Conservation (phyloP, 2,888 invertebrate genomes). For the Ferdinandea cuprea region DNA sequence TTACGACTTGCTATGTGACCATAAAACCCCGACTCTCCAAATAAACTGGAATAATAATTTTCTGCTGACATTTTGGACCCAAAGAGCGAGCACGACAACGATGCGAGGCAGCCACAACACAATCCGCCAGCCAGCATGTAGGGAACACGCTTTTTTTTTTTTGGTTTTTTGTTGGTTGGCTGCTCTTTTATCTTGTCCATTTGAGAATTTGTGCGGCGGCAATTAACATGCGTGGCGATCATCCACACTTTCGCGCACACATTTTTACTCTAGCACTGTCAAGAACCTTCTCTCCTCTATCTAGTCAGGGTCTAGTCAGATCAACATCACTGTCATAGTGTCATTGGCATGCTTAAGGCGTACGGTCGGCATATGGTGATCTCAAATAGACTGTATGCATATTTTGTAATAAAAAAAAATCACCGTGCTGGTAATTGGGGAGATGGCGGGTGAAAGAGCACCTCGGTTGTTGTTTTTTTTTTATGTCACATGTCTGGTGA, state of each 20-base stretch:
- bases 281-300: conserved; percentile 44
- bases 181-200: conserved; percentile 65
- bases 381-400: conserved; percentile 74
- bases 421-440: conserved; percentile 35
- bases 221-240: conserved; percentile 75
- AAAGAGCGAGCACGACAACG: conserved; percentile 58
- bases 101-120: conserved; percentile 34
- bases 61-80: conserved; percentile 72
- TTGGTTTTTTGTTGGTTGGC: too few species aligned
- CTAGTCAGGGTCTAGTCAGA: conserved; percentile 24
- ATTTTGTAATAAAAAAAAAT: conserved; percentile 53
- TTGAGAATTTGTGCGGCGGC: conserved; percentile 66
- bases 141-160: conserved; percentile 20
- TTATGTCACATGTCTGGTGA: conserved; percentile 34
- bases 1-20: conserved; percentile 69
- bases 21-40: conserved; percentile 65
- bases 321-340: conserved; percentile 74
- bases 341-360: conserved; percentile 77
- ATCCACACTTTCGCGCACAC: conserved; percentile 71
- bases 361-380: conserved; percentile 75
- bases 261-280: conserved; percentile 31
- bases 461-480: conserved; percentile 61
- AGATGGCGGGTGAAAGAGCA: conserved; percentile 74
- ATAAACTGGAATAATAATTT: conserved; percentile 70
- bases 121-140: conserved; percentile 17